Conservation (phyloP, 92 coral and sea anemone species). For the Parazoanthus darwini region DNA sequence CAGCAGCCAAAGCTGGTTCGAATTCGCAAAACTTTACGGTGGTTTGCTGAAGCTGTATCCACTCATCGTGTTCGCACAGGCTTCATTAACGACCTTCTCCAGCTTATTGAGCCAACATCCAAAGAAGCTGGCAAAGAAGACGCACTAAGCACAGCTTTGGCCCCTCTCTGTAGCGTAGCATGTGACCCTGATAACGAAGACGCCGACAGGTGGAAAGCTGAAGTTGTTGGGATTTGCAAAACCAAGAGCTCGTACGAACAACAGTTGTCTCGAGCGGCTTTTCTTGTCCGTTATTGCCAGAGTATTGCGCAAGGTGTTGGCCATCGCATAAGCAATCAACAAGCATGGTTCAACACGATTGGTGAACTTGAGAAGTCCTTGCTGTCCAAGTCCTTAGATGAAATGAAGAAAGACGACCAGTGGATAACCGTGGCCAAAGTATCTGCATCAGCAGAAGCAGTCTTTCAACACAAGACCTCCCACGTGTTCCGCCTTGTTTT, state of each 20-base stretch:
- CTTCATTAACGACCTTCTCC: slow-evolving; percentile 11
- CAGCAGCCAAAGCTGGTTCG: slow-evolving; percentile 9
- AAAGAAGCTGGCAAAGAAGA: background rate
- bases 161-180: background rate
- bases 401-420: slow-evolving; percentile 5
- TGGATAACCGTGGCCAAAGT: background rate
- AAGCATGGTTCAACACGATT: background rate
- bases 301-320: background rate
- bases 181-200: background rate
- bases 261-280: background rate
- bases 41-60: slow-evolving; percentile 4
- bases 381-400: background rate
- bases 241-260: background rate
- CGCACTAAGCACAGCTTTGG: background rate
- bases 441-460: background rate
- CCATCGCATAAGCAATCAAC: background rate
- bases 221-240: background rate
- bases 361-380: background rate
- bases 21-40: background rate
- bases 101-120: background rate
- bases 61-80: background rate
- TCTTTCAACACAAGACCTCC: slow-evolving; percentile 4
- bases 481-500: slow-evolving; percentile 13
- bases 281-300: slow-evolving; percentile 19
- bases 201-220: background rate